Evolutionary conservation across 2,888 invertebrate genomes (phyloP).

Genomic region (Hedya salicella): DNA sequence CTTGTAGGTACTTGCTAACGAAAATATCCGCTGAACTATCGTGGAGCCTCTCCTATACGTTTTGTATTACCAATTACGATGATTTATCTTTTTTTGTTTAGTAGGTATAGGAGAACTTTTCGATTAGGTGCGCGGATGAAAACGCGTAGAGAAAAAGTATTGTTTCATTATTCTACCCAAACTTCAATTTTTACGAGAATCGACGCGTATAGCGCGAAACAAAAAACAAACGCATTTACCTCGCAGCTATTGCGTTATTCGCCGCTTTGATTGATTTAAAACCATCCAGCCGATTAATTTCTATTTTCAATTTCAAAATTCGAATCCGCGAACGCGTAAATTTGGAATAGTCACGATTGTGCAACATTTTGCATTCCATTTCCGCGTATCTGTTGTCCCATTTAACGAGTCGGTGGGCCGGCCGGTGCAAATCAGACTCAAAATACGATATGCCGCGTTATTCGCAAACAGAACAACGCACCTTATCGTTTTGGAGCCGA

Average conservation of each 20-base stretch:
- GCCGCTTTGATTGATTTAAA: conserved; percentile 34
- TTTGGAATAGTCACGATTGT: conserved; percentile 49
- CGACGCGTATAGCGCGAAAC: not conserved
- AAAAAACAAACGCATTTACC: conserved; percentile 11
- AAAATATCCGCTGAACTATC: conserved; percentile 29
- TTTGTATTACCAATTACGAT: not conserved
- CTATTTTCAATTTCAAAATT: conserved; percentile 41
- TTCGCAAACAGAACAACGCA: conserved; percentile 68
- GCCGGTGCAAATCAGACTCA: conserved; percentile 73
- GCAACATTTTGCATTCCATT: conserved; percentile 65
- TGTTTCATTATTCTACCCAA: not conserved
- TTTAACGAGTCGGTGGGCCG: conserved; percentile 51
- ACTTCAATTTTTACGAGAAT: conserved; percentile 7
- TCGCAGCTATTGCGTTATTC: conserved; percentile 6
- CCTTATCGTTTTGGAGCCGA: conserved; percentile 62
- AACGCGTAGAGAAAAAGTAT: not conserved
- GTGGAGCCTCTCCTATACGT: not conserved
- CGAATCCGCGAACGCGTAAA: conserved; percentile 37
- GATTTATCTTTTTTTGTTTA: conserved; percentile 17
- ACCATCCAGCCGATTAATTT: conserved; percentile 34
- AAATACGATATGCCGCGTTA: conserved; percentile 75
- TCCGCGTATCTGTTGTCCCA: conserved; percentile 61
- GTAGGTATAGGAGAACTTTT: conserved; percentile 7
- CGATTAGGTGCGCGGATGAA: not conserved
- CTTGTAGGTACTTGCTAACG: conserved; percentile 9